A percentile compares a stretch with the other conserved stretches of the same genome.
Conservation (phyloP, 2,797 vertebrate species). For the Lutjanus campechanus region DNA sequence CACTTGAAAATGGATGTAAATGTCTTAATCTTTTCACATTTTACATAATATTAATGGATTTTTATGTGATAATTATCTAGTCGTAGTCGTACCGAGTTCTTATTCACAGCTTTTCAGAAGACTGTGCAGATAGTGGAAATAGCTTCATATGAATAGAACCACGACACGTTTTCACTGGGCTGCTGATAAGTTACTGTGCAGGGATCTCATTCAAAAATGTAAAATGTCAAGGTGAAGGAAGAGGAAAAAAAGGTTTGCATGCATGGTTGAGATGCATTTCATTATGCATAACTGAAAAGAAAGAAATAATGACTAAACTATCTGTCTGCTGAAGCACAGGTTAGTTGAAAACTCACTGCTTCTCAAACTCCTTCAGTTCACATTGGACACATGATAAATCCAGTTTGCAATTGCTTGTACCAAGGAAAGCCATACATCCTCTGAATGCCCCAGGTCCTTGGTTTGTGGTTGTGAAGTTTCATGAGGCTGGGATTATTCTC, state of each 20-base stretch:
- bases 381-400: not conserved
- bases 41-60: not conserved
- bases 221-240: constrained; percentile 14
- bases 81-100: not conserved
- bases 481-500: too few species aligned
- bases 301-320: not conserved
- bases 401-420: not conserved
- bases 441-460: too few species aligned
- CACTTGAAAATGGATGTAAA: not conserved
- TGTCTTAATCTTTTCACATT: not conserved
- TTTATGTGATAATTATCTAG: not conserved
- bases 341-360: not conserved
- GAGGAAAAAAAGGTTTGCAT: not conserved
- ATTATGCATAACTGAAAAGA: not conserved
- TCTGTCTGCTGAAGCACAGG: not conserved
- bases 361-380: not conserved
- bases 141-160: not conserved
- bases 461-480: too few species aligned
- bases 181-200: not conserved
- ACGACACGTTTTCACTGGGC: not conserved
- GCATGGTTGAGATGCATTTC: not conserved
- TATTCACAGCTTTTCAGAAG: not conserved
- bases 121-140: not conserved
- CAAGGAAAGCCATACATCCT: too few species aligned
- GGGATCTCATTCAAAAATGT: constrained; percentile 13